phyloP scores from a whole-genome alignment of 2,797 vertebrate genomes.

The Acestrorhynchus altus region DNA sequence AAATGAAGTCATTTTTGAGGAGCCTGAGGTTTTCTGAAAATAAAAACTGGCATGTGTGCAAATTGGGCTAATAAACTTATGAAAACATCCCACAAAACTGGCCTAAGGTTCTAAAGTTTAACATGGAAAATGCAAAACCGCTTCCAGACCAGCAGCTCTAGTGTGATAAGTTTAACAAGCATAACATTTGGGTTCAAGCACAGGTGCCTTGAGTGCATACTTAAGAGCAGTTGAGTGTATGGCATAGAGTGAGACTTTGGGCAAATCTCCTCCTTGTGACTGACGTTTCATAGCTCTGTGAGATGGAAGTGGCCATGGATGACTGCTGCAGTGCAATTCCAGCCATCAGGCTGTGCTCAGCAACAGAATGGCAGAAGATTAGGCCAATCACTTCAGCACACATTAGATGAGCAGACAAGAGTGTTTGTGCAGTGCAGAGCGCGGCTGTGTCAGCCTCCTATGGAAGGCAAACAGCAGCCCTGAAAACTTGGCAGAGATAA shows the following conservation, averaged over 20 bases:
- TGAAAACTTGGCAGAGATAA: conserved; percentile 59
- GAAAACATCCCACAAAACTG: too few species aligned
- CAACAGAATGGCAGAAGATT: conserved; percentile 68
- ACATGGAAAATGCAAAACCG: neutral
- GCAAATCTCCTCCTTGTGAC: conserved; percentile 3
- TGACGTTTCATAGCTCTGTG: neutral
- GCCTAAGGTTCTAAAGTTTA: neutral
- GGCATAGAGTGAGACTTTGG: neutral
- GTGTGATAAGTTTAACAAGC: neutral
- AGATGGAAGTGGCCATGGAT: conserved; percentile 59
- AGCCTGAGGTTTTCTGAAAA: too few species aligned
- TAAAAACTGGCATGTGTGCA: too few species aligned
- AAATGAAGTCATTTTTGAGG: too few species aligned
- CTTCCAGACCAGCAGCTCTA: neutral
- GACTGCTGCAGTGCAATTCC: conserved; percentile 58
- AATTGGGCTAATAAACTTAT: too few species aligned
- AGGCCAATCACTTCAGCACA: conserved; percentile 68
- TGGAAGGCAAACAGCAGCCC: conserved; percentile 66
- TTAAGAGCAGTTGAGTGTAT: neutral
- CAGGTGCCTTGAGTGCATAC: neutral
- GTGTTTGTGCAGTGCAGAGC: conserved; percentile 61
- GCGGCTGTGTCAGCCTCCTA: conserved; percentile 61
- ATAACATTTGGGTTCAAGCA: neutral
- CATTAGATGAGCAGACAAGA: conserved; percentile 64
- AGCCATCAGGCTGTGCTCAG: conserved; percentile 60